Conservation (phyloP, 2,888 invertebrate genomes). For the Drosophila merina region DNA sequence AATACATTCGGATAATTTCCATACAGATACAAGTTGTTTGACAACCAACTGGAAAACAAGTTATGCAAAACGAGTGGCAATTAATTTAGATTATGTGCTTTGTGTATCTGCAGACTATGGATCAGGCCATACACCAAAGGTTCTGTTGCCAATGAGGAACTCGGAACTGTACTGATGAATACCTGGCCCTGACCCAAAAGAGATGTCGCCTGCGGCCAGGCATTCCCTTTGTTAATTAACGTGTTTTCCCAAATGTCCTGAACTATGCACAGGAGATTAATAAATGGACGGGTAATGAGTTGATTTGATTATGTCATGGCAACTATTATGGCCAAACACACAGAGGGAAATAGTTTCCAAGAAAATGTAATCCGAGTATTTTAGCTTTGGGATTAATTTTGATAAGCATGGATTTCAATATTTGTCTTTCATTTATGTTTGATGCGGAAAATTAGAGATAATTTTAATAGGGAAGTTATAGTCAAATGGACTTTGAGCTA, state of each 20-base stretch:
- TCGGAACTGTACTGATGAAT: constrained; percentile 37
- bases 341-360: background rate
- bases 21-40: constrained; percentile 20
- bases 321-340: constrained; percentile 16
- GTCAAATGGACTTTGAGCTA: background rate
- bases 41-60: constrained; percentile 25
- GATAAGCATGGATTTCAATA: no score
- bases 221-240: constrained; percentile 19
- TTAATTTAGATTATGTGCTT: constrained; percentile 31
- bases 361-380: no score
- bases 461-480: background rate
- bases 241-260: constrained; percentile 16
- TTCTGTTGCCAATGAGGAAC: constrained; percentile 33
- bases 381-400: no score
- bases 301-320: constrained; percentile 15
- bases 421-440: no score
- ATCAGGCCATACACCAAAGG: constrained; percentile 38
- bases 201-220: constrained; percentile 3
- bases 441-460: background rate
- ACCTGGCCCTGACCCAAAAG: constrained; percentile 19
- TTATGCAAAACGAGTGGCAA: constrained; percentile 33
- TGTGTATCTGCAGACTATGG: constrained; percentile 34
- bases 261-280: constrained; percentile 11
- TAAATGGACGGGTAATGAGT: constrained; percentile 10
- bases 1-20: constrained; percentile 33